Evolutionary conservation across 2,797 vertebrate genomes (phyloP).

Genomic region (Lerista edwardsae): DNA sequence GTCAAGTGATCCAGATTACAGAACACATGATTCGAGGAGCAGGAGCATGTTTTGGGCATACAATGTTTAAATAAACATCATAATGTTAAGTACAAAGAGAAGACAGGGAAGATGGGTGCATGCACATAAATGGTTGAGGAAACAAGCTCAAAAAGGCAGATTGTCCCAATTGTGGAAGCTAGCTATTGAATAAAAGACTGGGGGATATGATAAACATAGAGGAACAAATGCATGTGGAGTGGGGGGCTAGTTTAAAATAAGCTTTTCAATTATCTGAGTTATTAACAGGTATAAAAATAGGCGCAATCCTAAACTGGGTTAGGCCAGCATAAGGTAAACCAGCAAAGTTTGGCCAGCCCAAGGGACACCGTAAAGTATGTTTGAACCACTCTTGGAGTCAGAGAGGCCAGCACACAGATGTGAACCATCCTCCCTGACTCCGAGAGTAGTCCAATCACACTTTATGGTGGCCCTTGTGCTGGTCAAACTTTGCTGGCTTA

Average conservation of each 20-base stretch:
- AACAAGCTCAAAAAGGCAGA: not conserved
- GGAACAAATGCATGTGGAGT: not conserved
- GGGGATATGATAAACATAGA: not conserved
- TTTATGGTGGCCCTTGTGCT: no score
- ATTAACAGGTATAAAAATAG: not conserved
- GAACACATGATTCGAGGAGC: not conserved
- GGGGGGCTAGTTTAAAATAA: rapidly evolving
- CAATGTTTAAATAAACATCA: not conserved
- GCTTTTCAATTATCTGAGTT: not conserved
- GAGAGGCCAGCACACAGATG: no score
- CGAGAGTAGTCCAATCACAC: no score
- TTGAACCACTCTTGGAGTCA: no score
- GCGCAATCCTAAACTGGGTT: no score
- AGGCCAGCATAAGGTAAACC: no score
- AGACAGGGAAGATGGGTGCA: not conserved
- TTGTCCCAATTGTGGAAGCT: slow-evolving; percentile 7
- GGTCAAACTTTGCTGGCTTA: no score
- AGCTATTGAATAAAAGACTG: not conserved
- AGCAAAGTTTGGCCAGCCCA: no score
- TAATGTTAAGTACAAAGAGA: not conserved
- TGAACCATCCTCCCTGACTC: no score
- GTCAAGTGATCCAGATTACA: not conserved
- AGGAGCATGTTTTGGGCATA: not conserved
- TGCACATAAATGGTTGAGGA: not conserved
- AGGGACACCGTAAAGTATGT: no score